Base-by-base conservation (phyloP, 2,113 vertebrate genomes). In the Piprites chloris region DNA sequence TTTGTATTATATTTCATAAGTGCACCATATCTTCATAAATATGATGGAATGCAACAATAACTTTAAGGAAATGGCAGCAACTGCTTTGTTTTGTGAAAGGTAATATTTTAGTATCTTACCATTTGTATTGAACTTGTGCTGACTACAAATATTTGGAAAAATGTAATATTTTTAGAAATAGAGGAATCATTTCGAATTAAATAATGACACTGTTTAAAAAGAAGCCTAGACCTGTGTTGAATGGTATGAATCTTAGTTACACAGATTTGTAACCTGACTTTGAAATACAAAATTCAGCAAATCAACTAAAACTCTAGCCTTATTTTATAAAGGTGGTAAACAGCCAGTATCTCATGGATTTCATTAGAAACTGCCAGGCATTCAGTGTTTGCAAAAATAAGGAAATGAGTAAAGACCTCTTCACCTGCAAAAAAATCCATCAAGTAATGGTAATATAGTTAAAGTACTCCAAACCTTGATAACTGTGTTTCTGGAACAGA, bases 41-140 rank as follows among this genome's bases (percentile, higher is more conserved):
- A 93, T 97, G 96, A 98, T 98, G 97, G 87, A 98, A 77, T 95
- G 46, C 90, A 94, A 96, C 88, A 98, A 98, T 98, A 97, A 97
- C 87, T 90, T 95, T 75, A 90, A 94, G 68, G 42, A 27, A 94
- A 94, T 52, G 67, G 79, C 50, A 26, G 12, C 17, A 95, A 95
- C 56, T 73, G 42, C 63, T 97, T 96, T 96, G 85, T 93, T 97
- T 95, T 84, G 42, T 67, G 65, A 74, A 92, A 90, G 32, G 11
- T 42, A 92, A 33, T 88, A 27, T 92, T 90, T 95, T 84, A 63
- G 15, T 71, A 28, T 73, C 27, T 81, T 62, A 27, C 37, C 21
- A 23, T 80, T 93, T 78, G 5, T 75, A 39, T 72, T 90, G 52
- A 37, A 75, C 10, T 77, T 80, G 8, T 83, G 39, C 53, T 83